Base-by-base conservation (phyloP, 1,140 invertebrate genomes). In the Parasteatoda tepidariorum region DNA sequence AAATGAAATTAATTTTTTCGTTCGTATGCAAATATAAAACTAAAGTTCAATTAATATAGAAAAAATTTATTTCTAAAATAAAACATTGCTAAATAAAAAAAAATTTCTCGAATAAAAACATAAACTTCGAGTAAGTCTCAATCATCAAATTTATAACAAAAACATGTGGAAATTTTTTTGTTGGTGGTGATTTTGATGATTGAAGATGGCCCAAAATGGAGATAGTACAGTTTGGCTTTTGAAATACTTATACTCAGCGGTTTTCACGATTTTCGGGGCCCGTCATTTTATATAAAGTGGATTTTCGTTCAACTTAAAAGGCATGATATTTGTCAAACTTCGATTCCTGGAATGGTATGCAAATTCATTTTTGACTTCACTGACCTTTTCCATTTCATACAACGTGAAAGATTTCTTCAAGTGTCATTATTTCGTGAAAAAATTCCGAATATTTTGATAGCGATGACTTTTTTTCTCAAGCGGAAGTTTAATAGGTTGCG, bases 341-440 rank as follows among this genome's bases (percentile, higher is more conserved):
- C 38, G 54, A 59, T 70, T 70, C 28, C 48, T 31, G 55, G 55
- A 82, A 82, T 82, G 78, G 78, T 82, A 82, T 82, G 78, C 78
- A 82, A 82, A 82, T 82, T 30, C 66, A 70, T 70, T 70, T 82
- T 82, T 82, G 66, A 82, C 78, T 82, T 33, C 31, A 31, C 33
- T 82, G 78, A 82, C 78, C 67, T 30, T 62, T 70, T 68, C 66
- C 62, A 79, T 79, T 38, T 61, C 64, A 54, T 76, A 64, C 48
- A n/a, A 31, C 61, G 59, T 38, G 61, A n/a, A n/a, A n/a, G n/a
- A n/a, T n/a, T n/a, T n/a, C n/a, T n/a, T n/a, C n/a, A n/a, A n/a
- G n/a, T n/a, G n/a, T n/a, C n/a, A n/a, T n/a, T n/a, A n/a, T n/a
- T n/a, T n/a, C n/a, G n/a, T n/a, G n/a, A n/a, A n/a, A n/a, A n/a